Evolutionary conservation across 1,140 invertebrate genomes (phyloP).

Genomic region (Bicyclus anynana): DNA sequence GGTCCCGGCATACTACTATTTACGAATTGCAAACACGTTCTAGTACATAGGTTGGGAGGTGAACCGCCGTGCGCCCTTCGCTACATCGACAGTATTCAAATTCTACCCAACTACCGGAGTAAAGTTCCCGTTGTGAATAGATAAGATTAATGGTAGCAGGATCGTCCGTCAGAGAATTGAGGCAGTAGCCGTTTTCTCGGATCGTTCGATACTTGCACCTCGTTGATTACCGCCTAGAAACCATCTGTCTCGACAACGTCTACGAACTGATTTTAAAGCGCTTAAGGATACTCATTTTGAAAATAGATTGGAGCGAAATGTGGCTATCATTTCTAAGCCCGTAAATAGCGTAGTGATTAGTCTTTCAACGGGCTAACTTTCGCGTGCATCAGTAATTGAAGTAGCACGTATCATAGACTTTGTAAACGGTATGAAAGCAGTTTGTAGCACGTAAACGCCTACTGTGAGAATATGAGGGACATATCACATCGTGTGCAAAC

Average conservation of each 20-base stretch:
- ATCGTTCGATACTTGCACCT: constrained; percentile 31
- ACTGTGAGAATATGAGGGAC: constrained; percentile 22
- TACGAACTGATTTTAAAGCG: not conserved
- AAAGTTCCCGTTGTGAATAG: constrained; percentile 51
- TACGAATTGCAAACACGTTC: constrained; percentile 59
- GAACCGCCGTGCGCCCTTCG: constrained; percentile 34
- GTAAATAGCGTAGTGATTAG: constrained; percentile 35
- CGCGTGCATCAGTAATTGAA: constrained; percentile 35
- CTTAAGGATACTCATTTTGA: constrained; percentile 22
- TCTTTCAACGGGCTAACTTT: constrained; percentile 30
- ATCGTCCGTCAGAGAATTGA: constrained; percentile 37
- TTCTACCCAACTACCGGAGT: constrained; percentile 46
- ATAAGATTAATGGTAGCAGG: constrained; percentile 57
- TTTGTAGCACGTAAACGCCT: constrained; percentile 20
- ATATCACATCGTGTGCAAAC: constrained; percentile 31
- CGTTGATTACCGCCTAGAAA: not conserved
- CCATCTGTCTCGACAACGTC: not conserved
- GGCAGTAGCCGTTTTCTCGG: constrained; percentile 26
- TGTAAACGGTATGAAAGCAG: constrained; percentile 16
- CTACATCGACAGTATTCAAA: constrained; percentile 56
- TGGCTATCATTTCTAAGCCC: constrained; percentile 32
- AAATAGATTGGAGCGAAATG: constrained; percentile 25
- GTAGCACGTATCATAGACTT: constrained; percentile 23
- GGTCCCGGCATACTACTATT: constrained; percentile 35
- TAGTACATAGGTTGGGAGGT: constrained; percentile 34